Evolutionary conservation across 1,140 invertebrate genomes (phyloP), one percentile per base, ranked within the genome.

Genomic region (Leptinotarsa undecemlineata): DNA sequence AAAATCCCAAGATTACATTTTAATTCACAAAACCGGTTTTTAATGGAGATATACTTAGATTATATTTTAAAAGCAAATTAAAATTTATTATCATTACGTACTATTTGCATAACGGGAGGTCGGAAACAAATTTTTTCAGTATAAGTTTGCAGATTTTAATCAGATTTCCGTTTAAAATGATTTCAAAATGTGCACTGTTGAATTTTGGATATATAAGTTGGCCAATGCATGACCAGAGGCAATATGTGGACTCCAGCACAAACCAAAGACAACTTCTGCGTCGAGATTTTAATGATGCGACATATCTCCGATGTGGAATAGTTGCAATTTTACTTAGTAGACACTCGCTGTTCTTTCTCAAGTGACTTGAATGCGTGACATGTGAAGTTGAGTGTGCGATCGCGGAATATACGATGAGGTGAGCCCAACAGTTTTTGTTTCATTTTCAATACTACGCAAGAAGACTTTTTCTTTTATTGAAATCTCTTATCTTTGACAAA

Each of bases 351-450:
- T 57, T 57, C 51, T 15, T 57, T 17, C 51, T 57, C 51, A n/a
- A 57, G 51, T n/a, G 51, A n/a, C 51, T 57, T 57, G n/a, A 57
- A 57, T 57, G 13, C 51, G 51, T 57, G 51, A 57, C 51, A 57
- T 57, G 51, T 57, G 51, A 57, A 57, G 51, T 57, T 57, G 51
- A 57, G 51, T 57, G 51, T 57, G 48, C 14, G 51, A 57, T 57
- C 17, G 51, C 3, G 17, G 15, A 57, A 57, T 17, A 57, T 17
- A 57, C n/a, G 51, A 57, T 19, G 4, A 57, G 51, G 51, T 57
- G 51, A 57, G 51, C 17, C 15, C 51, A 57, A 57, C 51, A 19
- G 51, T 15, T 57, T 57, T 57, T 42, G 33, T 57, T 57, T 19
- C 15, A 57, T 19, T 57, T 17, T 57, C 6, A 33, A 33, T 33